Evolutionary conservation across 1,140 invertebrate species (phyloP).

Genomic region (Drosophila malerkotliana): DNA sequence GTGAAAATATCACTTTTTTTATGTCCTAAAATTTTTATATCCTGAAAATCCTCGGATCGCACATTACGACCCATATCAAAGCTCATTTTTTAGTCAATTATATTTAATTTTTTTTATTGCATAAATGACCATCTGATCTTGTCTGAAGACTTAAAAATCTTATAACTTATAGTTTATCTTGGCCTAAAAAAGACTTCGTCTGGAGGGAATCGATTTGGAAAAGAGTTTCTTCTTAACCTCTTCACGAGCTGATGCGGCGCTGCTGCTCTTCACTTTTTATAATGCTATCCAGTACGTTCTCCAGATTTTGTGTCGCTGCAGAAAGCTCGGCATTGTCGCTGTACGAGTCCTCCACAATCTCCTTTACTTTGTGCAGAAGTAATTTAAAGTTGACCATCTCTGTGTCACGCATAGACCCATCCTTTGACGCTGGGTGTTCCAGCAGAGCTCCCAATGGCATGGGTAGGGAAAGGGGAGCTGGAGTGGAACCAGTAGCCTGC

Average conservation of each 20-base stretch:
- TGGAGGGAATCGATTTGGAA: constrained; percentile 10
- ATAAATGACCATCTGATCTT: neutral
- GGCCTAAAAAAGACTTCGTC: constrained; percentile 13
- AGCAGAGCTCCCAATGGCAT: constrained; percentile 53
- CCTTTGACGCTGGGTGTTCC: constrained; percentile 30
- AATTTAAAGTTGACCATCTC: constrained; percentile 79
- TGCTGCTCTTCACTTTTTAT: constrained; percentile 76
- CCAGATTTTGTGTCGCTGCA: constrained; percentile 78
- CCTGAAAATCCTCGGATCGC: too few species aligned
- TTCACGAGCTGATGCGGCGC: constrained; percentile 44
- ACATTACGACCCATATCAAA: too few species aligned
- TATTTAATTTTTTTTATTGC: neutral
- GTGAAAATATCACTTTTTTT: too few species aligned
- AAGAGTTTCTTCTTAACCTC: neutral
- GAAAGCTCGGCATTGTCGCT: constrained; percentile 82
- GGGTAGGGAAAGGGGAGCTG: constrained; percentile 20
- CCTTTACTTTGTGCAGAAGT: constrained; percentile 77
- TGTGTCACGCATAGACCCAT: constrained; percentile 54
- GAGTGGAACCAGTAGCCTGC: neutral
- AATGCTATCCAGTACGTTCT: constrained; percentile 78
- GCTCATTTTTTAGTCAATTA: too few species aligned
- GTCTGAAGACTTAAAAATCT: neutral
- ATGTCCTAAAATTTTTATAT: too few species aligned
- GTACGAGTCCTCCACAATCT: constrained; percentile 82
- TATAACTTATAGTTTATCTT: constrained; percentile 2